These are phyloP conservation scores for Gastrophysa polygoni DNA, from an alignment of 2,888 invertebrate species.

Conservation along the genomic window DNA sequence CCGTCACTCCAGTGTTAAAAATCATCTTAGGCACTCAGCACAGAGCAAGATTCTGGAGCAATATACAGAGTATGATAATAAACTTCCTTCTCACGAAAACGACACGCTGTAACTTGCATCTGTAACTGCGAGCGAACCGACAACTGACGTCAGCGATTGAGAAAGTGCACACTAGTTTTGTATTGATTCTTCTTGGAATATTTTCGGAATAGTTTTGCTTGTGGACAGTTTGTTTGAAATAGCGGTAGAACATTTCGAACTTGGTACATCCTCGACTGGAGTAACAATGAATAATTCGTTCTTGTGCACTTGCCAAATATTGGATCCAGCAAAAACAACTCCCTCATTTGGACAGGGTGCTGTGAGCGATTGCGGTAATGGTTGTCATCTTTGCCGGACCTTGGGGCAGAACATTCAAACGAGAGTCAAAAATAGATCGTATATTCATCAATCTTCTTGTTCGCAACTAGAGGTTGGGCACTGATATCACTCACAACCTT, in stretches of 20 bases:
- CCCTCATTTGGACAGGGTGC: no score
- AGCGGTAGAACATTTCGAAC: background rate
- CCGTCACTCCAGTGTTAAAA: conserved; percentile 50
- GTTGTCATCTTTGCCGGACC: no score
- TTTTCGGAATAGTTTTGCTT: background rate
- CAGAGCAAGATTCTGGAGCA: conserved; percentile 56
- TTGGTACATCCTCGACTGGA: no score
- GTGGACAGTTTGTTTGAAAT: background rate
- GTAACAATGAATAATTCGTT: no score
- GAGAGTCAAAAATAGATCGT: no score
- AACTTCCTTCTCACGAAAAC: conserved; percentile 52
- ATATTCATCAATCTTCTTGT: no score
- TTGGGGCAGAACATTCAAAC: no score
- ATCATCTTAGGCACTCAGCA: conserved; percentile 55
- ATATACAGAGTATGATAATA: conserved; percentile 45
- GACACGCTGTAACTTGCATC: conserved; percentile 44
- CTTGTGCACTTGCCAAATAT: no score
- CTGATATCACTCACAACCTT: no score
- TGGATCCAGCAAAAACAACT: no score
- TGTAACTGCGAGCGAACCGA: conserved; percentile 45
- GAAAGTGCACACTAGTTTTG: conserved; percentile 12
- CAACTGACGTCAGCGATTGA: conserved; percentile 42
- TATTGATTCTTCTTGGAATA: background rate
- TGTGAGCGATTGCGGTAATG: no score
- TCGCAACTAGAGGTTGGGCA: no score